Percentiles rank a stretch among this genome's conserved stretches.
These are phyloP conservation scores for Apostichopus californicus DNA, from an alignment of 35 echinoderm and acorn worm genomes.

Conservation along the genomic window DNA sequence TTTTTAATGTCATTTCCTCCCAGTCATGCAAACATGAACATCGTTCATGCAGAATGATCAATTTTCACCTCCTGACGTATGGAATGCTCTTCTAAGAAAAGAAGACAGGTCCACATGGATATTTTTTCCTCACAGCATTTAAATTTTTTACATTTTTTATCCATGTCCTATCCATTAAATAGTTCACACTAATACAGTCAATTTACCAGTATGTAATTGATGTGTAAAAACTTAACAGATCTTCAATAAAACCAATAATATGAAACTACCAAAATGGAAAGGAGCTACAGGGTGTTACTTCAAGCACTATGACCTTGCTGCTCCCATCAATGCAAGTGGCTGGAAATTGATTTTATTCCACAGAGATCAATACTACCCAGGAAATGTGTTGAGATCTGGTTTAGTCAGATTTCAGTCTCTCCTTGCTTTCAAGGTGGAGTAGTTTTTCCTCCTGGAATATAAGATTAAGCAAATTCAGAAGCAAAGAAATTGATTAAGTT, in stretches of 20 bases:
- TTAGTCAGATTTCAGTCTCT: slow-evolving; percentile 17
- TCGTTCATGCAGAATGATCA: slow-evolving; percentile 6
- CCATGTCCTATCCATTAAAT: not conserved
- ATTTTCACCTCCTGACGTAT: not conserved
- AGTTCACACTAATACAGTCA: not conserved
- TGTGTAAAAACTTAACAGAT: not conserved
- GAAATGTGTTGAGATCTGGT: slow-evolving; percentile 36
- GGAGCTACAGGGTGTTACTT: not conserved
- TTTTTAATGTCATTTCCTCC: slow-evolving; percentile 6
- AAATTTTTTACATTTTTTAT: too few relatives aligned
- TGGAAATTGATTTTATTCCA: slow-evolving; percentile 29
- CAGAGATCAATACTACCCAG: slow-evolving; percentile 34
- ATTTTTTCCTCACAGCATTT: too few relatives aligned
- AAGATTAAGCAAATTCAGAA: slow-evolving; percentile 12
- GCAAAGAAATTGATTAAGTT: slow-evolving; percentile 8
- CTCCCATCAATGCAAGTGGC: slow-evolving; percentile 38
- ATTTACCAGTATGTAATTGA: not conserved
- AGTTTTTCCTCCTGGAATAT: slow-evolving; percentile 27
- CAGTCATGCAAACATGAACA: slow-evolving; percentile 30
- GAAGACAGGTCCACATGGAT: too few relatives aligned
- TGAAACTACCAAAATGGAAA: not conserved
- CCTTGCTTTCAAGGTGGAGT: slow-evolving; percentile 12
- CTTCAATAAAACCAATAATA: not conserved
- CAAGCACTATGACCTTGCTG: slow-evolving; percentile 1
- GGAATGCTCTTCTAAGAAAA: too few relatives aligned